Percentiles rank a stretch among this genome's conserved stretches.
These are phyloP conservation scores for Callospermophilus lateralis DNA, from an alignment of 2,113 vertebrate species.

Conservation along the genomic window DNA sequence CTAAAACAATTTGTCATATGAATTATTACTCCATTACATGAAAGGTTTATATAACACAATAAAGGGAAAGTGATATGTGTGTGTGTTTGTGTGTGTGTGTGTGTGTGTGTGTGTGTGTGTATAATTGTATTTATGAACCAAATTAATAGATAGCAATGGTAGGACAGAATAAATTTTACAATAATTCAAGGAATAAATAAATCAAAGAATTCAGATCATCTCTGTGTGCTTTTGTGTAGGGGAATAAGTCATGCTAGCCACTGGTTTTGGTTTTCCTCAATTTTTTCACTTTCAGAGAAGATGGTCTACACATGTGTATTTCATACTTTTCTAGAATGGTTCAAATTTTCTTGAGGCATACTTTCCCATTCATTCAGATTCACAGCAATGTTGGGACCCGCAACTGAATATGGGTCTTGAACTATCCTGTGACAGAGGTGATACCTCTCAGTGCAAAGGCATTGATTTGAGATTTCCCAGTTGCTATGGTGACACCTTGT, in stretches of 20 bases:
- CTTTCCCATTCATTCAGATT: background rate
- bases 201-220: background rate
- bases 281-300: background rate
- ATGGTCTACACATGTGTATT: background rate
- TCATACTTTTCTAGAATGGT: background rate
- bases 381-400: background rate
- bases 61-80: background rate
- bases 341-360: background rate
- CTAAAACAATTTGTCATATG: slow-evolving; percentile 13
- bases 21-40: background rate
- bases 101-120: too few species aligned
- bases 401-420: too few species aligned
- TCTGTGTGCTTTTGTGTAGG: background rate
- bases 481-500: too few species aligned
- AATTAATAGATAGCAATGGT: background rate
- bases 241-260: background rate
- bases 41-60: background rate
- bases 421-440: too few species aligned
- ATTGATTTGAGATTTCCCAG: too few species aligned
- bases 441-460: too few species aligned
- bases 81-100: background rate
- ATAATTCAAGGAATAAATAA: background rate
- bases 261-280: background rate
- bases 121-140: background rate
- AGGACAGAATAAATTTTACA: background rate